Evolutionary conservation across 2,797 vertebrate species (phyloP).

Genomic region (Sebastes oblongus): DNA sequence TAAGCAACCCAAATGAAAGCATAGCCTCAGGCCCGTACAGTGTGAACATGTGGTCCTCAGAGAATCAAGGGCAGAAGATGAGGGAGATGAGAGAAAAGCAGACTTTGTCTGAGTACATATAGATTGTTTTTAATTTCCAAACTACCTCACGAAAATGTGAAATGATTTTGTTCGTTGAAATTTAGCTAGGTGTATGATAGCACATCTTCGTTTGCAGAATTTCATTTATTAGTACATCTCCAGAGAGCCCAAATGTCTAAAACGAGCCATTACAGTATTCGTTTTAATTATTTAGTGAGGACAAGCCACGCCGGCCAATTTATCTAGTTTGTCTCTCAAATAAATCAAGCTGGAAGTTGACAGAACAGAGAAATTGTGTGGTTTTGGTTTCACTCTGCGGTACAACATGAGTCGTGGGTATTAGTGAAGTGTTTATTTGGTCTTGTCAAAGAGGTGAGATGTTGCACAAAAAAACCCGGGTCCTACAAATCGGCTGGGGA

Average conservation of each 20-base stretch:
- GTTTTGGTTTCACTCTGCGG: slow-evolving; percentile 46
- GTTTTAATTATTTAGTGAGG: not conserved
- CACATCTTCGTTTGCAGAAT: not conserved
- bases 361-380: not conserved
- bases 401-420: slow-evolving; percentile 57
- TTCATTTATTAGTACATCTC: not conserved
- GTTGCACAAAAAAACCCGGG: slow-evolving; percentile 50
- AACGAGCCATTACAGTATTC: not conserved
- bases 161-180: not conserved
- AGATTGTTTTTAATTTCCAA: not conserved
- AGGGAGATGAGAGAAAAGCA: slow-evolving; percentile 43
- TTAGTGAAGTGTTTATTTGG: slow-evolving; percentile 78
- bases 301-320: not conserved
- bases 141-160: not conserved
- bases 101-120: slow-evolving; percentile 21
- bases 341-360: not conserved
- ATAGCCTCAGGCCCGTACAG: slow-evolving; percentile 50
- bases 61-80: slow-evolving; percentile 48
- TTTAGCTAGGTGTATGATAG: not conserved
- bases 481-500: slow-evolving; percentile 43
- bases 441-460: slow-evolving; percentile 75
- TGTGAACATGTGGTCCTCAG: slow-evolving; percentile 63
- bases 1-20: slow-evolving; percentile 56
- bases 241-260: not conserved
- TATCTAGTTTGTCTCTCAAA: not conserved